Conservation (phyloP, 35 echinoderm and acorn worm genomes). For the Lytechinus variegatus region DNA sequence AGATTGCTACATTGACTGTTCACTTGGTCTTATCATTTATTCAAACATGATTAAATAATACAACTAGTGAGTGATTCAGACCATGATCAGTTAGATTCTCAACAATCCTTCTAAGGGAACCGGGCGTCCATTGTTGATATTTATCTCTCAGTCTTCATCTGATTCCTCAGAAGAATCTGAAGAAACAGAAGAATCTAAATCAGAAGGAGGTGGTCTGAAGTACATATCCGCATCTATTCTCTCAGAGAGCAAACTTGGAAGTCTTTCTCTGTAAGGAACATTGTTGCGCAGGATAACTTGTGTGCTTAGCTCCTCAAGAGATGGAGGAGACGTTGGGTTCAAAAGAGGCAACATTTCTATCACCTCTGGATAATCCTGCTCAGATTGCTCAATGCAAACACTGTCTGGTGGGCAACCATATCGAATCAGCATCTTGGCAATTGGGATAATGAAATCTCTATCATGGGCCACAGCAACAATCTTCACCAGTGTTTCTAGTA, state of each 20-base stretch:
- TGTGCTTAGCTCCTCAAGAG: neutral
- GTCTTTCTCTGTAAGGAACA: neutral
- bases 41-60: too few species aligned
- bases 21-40: too few species aligned
- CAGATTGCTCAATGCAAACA: neutral
- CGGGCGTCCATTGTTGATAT: too few species aligned
- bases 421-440: neutral
- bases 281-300: neutral
- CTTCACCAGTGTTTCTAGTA: neutral
- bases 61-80: too few species aligned
- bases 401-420: neutral
- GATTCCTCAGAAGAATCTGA: neutral
- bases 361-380: neutral
- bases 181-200: neutral
- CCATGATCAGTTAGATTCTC: too few species aligned
- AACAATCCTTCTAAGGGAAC: too few species aligned
- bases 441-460: neutral
- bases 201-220: neutral
- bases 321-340: neutral
- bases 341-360: neutral
- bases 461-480: neutral
- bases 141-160: neutral
- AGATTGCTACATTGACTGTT: too few species aligned
- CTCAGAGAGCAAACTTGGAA: neutral
- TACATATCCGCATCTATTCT: neutral